phyloP scores from a whole-genome alignment of 1,140 invertebrate genomes.

The Hylaeus anthracinus region DNA sequence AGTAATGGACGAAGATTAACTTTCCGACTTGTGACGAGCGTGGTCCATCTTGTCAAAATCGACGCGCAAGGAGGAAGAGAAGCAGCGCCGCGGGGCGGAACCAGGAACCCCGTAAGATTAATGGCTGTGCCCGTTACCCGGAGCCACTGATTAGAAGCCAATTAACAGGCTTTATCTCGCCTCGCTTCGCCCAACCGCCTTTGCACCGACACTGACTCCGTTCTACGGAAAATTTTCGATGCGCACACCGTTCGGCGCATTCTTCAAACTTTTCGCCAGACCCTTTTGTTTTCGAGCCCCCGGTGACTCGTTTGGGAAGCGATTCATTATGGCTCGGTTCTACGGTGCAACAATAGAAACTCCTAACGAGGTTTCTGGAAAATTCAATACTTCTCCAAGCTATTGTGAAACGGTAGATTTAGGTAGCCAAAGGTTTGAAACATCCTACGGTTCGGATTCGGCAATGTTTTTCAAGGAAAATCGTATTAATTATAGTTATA shows the following conservation, averaged over 20 bases:
- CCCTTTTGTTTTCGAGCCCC: background rate
- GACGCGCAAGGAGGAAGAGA: slow-evolving; percentile 11
- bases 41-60: slow-evolving; percentile 36
- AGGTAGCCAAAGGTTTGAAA: too few species aligned
- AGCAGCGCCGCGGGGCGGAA: slow-evolving; percentile 10
- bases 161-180: slow-evolving; percentile 46
- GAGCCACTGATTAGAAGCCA: slow-evolving; percentile 55
- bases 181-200: background rate
- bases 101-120: slow-evolving; percentile 40
- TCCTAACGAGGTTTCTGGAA: too few species aligned
- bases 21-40: slow-evolving; percentile 30
- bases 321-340: background rate
- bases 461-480: too few species aligned
- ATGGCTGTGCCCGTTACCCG: slow-evolving; percentile 35
- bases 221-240: slow-evolving; percentile 27
- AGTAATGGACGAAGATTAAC: slow-evolving; percentile 44
- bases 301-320: background rate
- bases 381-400: too few species aligned
- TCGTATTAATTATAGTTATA: too few species aligned
- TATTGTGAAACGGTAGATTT: too few species aligned
- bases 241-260: background rate
- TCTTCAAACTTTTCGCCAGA: background rate
- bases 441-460: too few species aligned
- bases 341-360: too few species aligned
- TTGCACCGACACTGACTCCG: background rate